Evolutionary conservation across 2,113 vertebrate species (phyloP), one percentile per base, ranked within the genome.

Genomic region (Vidua macroura): DNA sequence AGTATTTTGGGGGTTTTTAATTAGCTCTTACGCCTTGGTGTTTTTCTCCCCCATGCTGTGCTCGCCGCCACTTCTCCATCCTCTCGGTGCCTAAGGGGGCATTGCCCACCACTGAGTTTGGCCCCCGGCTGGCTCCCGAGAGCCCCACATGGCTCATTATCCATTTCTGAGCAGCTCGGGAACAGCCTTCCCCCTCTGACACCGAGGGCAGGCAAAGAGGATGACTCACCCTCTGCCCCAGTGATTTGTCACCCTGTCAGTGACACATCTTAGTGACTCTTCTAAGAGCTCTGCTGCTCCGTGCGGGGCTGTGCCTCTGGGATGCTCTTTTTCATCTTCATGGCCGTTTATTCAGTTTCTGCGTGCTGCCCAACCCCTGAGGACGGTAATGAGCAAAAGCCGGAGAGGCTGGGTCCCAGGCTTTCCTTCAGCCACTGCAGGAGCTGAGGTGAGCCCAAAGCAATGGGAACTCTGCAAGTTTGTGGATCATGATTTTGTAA

Each of bases 101-200:
- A 9, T 3, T 11, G 49, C 44, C 44, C 5, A 1, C 14, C 4
- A 6, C 0, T 4, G 68, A 46, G 44, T 48, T 48, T 4, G 67
- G 64, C 37, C 37, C 11, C 0, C 0, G 8, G 25, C 51, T 8
- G 37, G 23, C 17, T 22, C 22, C 55, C 7, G 17, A 1, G 21
- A 62, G 49, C 33, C 67, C 21, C 5, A 2, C 4, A 1, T 0
- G 27, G 51, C 67, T 83, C 18, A 0, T 59, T 49, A 23, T 5
- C 43, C 6, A 0, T 28, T 25, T 35, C 41, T 1, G 11, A 79
- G 43, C 1, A 10, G 18, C 53, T 44, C 2, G 0, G 56, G 69
- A 87, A 4, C 12, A 37, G 27, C 13, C 19, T 37, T 33, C 78
- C 52, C 53, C 25, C 21, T 39, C 37, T 13, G 86, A 41, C 67